phyloP scores from a whole-genome alignment of 1,140 invertebrate species.

The Caenorhabditis inopinata region DNA sequence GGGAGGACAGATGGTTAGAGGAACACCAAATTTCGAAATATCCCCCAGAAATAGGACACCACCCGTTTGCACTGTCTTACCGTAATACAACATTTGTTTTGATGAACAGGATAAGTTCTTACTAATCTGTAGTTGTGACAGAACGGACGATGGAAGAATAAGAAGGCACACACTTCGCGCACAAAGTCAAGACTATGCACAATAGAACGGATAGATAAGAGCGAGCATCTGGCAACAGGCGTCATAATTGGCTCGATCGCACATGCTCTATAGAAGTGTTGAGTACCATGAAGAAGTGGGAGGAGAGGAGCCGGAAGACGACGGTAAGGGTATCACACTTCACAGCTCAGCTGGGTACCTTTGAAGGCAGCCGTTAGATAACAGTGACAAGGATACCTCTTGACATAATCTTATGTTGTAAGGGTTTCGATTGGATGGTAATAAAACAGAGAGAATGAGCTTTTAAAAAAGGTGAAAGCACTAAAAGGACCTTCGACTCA shows the following conservation, averaged over 20 bases:
- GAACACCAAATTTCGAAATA: background rate
- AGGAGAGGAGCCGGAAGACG: background rate
- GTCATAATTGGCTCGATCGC: slow-evolving; percentile 24
- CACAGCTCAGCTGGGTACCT: background rate
- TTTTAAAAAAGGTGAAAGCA: background rate
- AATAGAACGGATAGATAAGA: slow-evolving; percentile 11
- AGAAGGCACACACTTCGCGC: slow-evolving; percentile 13
- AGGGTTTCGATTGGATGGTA: background rate
- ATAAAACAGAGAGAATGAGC: background rate
- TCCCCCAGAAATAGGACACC: background rate
- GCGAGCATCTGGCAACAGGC: slow-evolving; percentile 31
- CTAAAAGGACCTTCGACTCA: too few relatives aligned
- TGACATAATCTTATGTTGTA: too few relatives aligned
- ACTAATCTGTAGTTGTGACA: too few relatives aligned
- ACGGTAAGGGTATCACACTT: background rate
- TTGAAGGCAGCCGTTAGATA: background rate
- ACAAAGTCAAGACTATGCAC: slow-evolving; percentile 16
- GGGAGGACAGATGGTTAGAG: slow-evolving; percentile 1
- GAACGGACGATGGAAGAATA: background rate
- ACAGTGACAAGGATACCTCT: background rate
- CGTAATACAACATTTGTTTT: slow-evolving; percentile 15
- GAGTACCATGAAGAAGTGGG: background rate
- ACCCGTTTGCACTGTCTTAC: background rate
- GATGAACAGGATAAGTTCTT: too few relatives aligned
- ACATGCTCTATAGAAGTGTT: slow-evolving; percentile 12